These are phyloP conservation scores for Torymus auratus DNA, from an alignment of 2,888 invertebrate genomes.

Conservation along the genomic window DNA sequence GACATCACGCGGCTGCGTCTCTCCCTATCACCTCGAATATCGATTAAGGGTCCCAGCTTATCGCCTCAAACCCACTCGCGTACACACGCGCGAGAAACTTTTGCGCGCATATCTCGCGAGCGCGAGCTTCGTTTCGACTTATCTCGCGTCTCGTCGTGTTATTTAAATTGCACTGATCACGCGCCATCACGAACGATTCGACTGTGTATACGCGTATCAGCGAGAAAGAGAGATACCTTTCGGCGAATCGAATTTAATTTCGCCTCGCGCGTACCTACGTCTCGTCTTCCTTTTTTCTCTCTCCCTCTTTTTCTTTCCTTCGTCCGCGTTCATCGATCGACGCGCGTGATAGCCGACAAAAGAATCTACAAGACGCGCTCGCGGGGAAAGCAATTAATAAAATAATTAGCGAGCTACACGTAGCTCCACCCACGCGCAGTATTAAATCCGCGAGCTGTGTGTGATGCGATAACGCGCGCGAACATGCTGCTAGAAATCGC, in stretches of 20 bases:
- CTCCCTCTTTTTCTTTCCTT: neutral
- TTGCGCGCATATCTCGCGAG: neutral
- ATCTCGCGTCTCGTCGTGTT: conserved; percentile 27
- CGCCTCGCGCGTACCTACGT: neutral
- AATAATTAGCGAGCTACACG: conserved; percentile 64
- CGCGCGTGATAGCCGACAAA: no score
- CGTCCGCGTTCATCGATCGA: no score
- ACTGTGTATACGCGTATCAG: no score
- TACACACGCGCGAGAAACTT: no score
- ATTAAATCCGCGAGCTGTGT: no score
- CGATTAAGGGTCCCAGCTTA: no score
- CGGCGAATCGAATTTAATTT: conserved; percentile 16
- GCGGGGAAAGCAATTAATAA: conserved; percentile 67
- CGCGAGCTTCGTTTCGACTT: conserved; percentile 6
- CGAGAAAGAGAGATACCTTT: neutral
- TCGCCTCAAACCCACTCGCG: no score
- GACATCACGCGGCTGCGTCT: no score
- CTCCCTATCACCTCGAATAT: no score
- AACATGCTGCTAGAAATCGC: no score
- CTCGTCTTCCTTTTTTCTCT: neutral
- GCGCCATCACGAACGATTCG: neutral
- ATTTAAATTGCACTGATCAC: conserved; percentile 41
- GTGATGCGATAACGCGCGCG: no score
- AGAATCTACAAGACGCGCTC: no score
- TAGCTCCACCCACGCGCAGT: conserved; percentile 61